Evolutionary conservation across 2,797 vertebrate genomes (phyloP), one percentile per base, ranked within the genome.

Genomic region (Tachyglossus aculeatus): DNA sequence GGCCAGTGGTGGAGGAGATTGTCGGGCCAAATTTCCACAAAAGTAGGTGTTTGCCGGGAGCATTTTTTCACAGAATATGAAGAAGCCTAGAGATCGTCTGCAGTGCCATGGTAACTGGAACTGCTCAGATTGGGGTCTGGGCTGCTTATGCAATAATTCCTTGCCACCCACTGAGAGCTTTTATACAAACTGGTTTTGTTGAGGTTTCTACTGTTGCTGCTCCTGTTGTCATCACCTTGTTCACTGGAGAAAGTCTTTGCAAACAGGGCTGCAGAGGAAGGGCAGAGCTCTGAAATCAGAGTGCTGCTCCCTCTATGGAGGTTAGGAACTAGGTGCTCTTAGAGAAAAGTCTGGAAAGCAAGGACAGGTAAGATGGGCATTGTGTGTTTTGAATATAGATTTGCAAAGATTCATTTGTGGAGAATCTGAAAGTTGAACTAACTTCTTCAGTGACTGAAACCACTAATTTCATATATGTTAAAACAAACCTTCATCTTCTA

Each of bases 1-100:
- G 90, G 83, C 91, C 88, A 93, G 75, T 44, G 33, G 36, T 8
- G 74, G 77, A 92, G 81, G 71, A 85, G 88, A 87, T 19, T 57
- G 83, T 91, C 91, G 84, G 90, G 88, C 77, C 82, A 82, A 82
- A 88, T 84, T 74, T 74, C 67, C 24, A 16, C 44, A 0, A 88
- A 90, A 83, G 87, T 89, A 52, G 88, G 87, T 67, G 80, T 82
- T 81, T 83, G 77, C 84, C 80, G 79, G 6, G 2, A 68, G 69
- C 36, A 33, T 66, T 80, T 43, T 78, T 78, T 66, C n/a, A 2
- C 0, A 47, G 52, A 62, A 57, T 66, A 85, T 81, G 83, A 74
- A 60, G 81, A 83, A 84, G 73, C 67, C 74, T 80, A 48, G 37
- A 52, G 67, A 78, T 83, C 79, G 36, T 84, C 76, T 67, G 57